Conservation (phyloP, 1,140 invertebrate genomes). For the Sesamia nonagrioides region DNA sequence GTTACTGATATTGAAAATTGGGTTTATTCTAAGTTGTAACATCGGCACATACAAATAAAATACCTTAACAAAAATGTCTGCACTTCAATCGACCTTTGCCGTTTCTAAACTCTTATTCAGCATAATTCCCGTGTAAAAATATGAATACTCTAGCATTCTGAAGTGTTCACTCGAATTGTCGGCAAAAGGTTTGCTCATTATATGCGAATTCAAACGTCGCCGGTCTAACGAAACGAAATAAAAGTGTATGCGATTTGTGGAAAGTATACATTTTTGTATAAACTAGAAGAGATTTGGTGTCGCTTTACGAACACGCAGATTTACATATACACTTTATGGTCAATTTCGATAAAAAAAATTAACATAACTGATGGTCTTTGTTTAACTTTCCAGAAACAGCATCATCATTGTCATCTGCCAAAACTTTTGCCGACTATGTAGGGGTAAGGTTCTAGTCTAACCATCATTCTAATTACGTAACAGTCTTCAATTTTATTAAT, state of each 20-base stretch:
- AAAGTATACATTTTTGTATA: background rate
- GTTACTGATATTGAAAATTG: too few relatives aligned
- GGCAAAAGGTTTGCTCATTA: slow-evolving; percentile 38
- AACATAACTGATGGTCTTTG: too few relatives aligned
- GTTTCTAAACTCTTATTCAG: slow-evolving; percentile 27
- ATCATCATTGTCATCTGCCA: too few relatives aligned
- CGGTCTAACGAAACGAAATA: slow-evolving; percentile 17
- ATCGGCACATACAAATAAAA: slow-evolving; percentile 13
- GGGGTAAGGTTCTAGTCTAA: too few relatives aligned
- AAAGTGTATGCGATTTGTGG: background rate
- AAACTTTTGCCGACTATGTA: too few relatives aligned
- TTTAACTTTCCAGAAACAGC: too few relatives aligned
- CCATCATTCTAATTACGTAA: too few relatives aligned
- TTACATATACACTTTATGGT: too few relatives aligned
- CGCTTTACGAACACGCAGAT: too few relatives aligned
- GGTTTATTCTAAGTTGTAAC: background rate
- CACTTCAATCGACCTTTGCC: slow-evolving; percentile 13
- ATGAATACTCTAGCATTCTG: slow-evolving; percentile 21
- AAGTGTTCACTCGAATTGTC: slow-evolving; percentile 34
- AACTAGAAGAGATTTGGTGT: background rate
- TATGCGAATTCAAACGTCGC: slow-evolving; percentile 21
- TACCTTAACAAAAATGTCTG: slow-evolving; percentile 21
- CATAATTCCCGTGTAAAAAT: slow-evolving; percentile 39
- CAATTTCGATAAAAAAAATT: too few relatives aligned
- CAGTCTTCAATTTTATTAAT: too few relatives aligned